phyloP scores from a whole-genome alignment of 2,113 vertebrate genomes.

The Peucedramus taeniatus region DNA sequence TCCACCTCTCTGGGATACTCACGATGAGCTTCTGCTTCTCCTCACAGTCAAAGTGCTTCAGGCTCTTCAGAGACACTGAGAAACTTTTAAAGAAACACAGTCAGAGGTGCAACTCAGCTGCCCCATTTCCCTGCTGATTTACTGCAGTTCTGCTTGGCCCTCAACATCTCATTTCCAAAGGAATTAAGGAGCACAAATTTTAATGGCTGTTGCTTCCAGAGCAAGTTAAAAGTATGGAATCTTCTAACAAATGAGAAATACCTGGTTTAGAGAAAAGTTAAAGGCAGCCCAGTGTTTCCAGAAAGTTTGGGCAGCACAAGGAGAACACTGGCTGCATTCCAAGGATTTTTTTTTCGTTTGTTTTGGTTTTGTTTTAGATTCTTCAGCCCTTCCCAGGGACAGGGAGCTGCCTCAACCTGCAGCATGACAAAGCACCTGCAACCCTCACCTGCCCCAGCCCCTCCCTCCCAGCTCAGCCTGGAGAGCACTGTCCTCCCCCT shows the following conservation, averaged over 20 bases:
- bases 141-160: background rate
- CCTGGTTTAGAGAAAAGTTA: background rate
- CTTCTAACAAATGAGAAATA: background rate
- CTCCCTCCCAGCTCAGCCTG: background rate
- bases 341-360: background rate
- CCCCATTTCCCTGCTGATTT: background rate
- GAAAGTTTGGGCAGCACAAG: background rate
- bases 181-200: background rate
- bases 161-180: background rate
- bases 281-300: background rate
- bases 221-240: background rate
- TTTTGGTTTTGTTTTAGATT: background rate
- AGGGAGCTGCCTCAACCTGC: background rate
- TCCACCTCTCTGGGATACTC: background rate
- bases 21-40: constrained; percentile 82
- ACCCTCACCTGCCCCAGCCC: background rate
- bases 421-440: background rate
- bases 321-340: background rate
- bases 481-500: background rate
- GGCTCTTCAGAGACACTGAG: constrained; percentile 73
- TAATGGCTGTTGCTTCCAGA: background rate
- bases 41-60: constrained; percentile 90
- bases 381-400: background rate
- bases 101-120: background rate
- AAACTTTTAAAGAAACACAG: constrained; percentile 72